Conservation (phyloP, 1,140 invertebrate species). For the Galleria mellonella region DNA sequence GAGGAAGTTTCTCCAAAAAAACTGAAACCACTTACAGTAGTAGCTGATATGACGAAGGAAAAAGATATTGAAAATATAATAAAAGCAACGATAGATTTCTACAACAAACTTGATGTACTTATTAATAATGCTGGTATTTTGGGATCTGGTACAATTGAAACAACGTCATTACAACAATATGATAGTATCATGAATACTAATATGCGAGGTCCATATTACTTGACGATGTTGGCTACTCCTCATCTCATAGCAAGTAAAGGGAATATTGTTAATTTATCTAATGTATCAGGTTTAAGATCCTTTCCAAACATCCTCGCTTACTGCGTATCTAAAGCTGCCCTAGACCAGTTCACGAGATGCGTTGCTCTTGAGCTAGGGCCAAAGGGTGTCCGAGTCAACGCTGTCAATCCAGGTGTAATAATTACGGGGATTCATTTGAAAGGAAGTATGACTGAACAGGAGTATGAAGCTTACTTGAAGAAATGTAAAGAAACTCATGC, state of each 20-base stretch:
- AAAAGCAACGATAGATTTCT: constrained; percentile 73
- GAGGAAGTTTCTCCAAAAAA: constrained; percentile 31
- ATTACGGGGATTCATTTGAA: constrained; percentile 24
- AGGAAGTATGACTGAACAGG: constrained; percentile 78
- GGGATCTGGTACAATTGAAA: constrained; percentile 81
- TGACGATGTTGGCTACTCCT: constrained; percentile 83
- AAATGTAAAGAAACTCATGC: constrained; percentile 84
- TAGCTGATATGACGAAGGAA: constrained; percentile 79
- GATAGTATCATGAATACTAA: constrained; percentile 82
- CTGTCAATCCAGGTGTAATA: constrained; percentile 82
- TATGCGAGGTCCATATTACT: constrained; percentile 79
- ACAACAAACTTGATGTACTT: constrained; percentile 10
- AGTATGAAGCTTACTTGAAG: constrained; percentile 82
- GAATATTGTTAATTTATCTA: constrained; percentile 88
- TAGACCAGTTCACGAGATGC: constrained; percentile 88
- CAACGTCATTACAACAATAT: constrained; percentile 79
- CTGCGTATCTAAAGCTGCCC: constrained; percentile 86
- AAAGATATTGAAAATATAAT: constrained; percentile 76
- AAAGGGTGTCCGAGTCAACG: constrained; percentile 82
- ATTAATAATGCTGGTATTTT: constrained; percentile 76
- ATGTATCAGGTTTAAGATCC: constrained; percentile 81
- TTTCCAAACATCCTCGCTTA: constrained; percentile 80
- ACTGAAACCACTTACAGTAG: constrained; percentile 62
- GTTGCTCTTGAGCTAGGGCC: constrained; percentile 79
- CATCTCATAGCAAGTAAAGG: constrained; percentile 83